Percentiles rank a stretch among this genome's conserved stretches.
Evolutionary conservation across 2,113 vertebrate species (phyloP).

Genomic region (Passerina amoena): DNA sequence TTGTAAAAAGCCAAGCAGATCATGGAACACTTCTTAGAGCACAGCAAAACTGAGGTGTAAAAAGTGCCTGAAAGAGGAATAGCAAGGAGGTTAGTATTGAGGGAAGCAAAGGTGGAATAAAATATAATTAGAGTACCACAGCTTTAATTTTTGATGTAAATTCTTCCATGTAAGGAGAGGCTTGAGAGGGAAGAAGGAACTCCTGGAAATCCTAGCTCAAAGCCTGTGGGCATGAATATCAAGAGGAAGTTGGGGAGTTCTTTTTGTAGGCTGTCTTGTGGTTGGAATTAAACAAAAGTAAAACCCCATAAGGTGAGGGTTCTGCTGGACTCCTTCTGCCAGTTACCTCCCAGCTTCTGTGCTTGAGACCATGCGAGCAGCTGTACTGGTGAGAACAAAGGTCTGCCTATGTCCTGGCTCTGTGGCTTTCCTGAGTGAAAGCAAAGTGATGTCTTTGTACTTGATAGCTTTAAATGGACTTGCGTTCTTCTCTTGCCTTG

Average conservation of each 20-base stretch:
- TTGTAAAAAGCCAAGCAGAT: not conserved
- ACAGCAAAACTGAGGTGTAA: not conserved
- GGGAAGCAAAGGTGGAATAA: not conserved
- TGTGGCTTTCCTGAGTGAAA: constrained; percentile 9
- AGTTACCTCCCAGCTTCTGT: not conserved
- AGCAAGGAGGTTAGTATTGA: not conserved
- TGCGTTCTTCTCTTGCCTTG: not conserved
- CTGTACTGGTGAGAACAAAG: not conserved
- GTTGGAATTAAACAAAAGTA: not conserved
- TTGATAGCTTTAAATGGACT: not conserved
- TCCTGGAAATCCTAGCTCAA: not conserved
- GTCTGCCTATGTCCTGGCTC: not conserved
- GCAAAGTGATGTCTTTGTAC: not conserved
- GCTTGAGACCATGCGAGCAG: not conserved
- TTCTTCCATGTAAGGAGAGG: not conserved
- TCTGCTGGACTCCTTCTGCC: not conserved
- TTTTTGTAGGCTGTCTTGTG: not conserved
- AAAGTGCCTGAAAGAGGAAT: not conserved
- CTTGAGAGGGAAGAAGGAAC: not conserved
- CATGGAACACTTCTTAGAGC: not conserved
- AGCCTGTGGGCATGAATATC: not conserved
- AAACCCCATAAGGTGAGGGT: not conserved
- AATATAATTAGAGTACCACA: not conserved
- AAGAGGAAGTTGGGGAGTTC: not conserved
- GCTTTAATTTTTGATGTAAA: not conserved